Evolutionary conservation across 2,797 vertebrate species (phyloP), one percentile per base, ranked within the genome.

Genomic region (Echiichthys vipera): DNA sequence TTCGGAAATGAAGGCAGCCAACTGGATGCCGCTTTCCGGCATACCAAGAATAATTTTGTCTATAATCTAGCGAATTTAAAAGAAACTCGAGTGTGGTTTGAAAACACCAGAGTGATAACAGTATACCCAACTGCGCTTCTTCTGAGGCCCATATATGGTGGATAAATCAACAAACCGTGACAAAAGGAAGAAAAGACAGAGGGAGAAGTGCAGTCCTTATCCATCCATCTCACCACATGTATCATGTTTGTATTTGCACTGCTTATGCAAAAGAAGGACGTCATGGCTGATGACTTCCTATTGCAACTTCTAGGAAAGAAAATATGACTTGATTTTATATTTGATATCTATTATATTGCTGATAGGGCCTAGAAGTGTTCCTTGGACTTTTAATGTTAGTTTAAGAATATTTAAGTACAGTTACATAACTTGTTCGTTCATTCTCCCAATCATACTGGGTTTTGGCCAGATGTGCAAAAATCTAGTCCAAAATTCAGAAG

Each of bases 71-170:
- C n/a, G 49, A 77, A 64, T 1, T 20, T 39, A 62, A 22, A n/a
- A 74, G 46, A 75, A 75, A 54, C 39, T 34, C 25, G 24, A 5
- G 25, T 81, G 86, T 77, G 88, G 86, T 86, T 77, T 66, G 30
- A 55, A 57, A 65, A 57, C 7, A 73, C 1, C 4, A 30, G 7
- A 40, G 18, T 8, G 70, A 74, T 78, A 80, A 64, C 45, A 24
- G 29, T 4, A 22, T 49, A 40, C 74, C 22, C 27, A 30, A n/a
- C 17, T 0, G 10, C 0, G 12, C 15, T 49, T 57, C 36, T 49
- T 64, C 32, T 0, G 32, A 63, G 15, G 17, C 2, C 61, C 71
- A 78, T 80, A 77, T 71, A 78, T 69, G 73, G 62, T 10, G 27
- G 9, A 36, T 46, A 1, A 24, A 62, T 2, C 51, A 5, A 76